These are phyloP conservation scores for Erebia palarica DNA, from an alignment of 2,888 invertebrate species.

Conservation along the genomic window DNA sequence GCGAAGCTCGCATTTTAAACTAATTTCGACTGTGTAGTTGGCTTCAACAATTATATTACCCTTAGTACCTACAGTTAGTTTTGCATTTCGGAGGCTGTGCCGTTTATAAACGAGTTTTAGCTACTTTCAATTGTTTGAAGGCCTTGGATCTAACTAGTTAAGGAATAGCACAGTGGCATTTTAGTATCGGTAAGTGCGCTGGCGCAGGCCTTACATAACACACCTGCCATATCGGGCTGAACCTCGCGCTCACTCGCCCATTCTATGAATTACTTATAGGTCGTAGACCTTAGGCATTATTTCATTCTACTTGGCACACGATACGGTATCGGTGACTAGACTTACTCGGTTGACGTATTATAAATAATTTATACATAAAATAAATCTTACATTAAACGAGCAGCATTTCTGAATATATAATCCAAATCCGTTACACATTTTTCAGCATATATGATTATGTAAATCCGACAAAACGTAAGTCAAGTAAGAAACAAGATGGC, in stretches of 20 bases:
- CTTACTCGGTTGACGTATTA: slow-evolving; percentile 39
- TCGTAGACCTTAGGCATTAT: slow-evolving; percentile 77
- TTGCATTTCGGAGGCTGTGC: slow-evolving; percentile 4
- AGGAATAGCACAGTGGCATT: slow-evolving; percentile 70
- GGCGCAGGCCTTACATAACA: slow-evolving; percentile 72
- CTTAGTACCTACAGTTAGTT: background rate
- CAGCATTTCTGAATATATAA: background rate
- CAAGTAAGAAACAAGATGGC: background rate
- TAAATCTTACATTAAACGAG: slow-evolving; percentile 6
- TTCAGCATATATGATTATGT: background rate
- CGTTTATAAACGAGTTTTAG: slow-evolving; percentile 48
- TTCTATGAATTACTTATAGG: slow-evolving; percentile 81
- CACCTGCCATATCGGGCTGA: slow-evolving; percentile 80
- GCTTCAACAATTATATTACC: slow-evolving; percentile 9
- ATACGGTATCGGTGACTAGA: slow-evolving; percentile 53
- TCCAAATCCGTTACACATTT: background rate
- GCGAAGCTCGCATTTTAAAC: slow-evolving; percentile 48
- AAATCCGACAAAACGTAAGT: background rate
- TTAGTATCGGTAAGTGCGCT: slow-evolving; percentile 61
- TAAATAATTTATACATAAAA: slow-evolving; percentile 27
- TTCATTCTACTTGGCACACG: slow-evolving; percentile 60
- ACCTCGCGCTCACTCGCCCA: slow-evolving; percentile 77
- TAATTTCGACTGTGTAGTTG: slow-evolving; percentile 21
- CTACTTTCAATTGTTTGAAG: slow-evolving; percentile 71
- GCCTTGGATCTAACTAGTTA: slow-evolving; percentile 69